Evolutionary conservation across 2,113 vertebrate species (phyloP), one percentile per base, ranked within the genome.

Genomic region (Hippolais icterina): DNA sequence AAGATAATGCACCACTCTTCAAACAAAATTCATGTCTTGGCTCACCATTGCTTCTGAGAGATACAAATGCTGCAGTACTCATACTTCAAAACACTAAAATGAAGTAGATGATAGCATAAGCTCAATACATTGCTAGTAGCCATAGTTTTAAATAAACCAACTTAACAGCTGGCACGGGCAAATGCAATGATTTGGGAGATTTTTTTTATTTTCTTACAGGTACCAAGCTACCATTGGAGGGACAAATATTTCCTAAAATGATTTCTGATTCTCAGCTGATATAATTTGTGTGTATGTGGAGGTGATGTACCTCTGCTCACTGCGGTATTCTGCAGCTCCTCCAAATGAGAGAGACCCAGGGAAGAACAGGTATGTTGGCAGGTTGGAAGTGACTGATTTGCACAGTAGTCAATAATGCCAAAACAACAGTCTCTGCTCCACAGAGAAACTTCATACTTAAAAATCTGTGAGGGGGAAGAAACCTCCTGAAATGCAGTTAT

Each of bases 201-300:
- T 79, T 65, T 33, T 89, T 54, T 22, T 10, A 11, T 92, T 92
- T 96, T 80, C 44, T 83, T 29, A 25, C 27, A 44, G 68, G 44
- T 4, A 17, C 9, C 31, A 37, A 56, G 10, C 17, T 70, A 31
- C n/a, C 20, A 10, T 27, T 60, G 28, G 56, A 95, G 42, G 54
- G 44, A 52, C 56, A 84, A 74, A 35, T 49, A 44, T 10, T 82
- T 65, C 83, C 44, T 54, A 25, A 53, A 41, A 27, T 29, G 28
- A 29, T 44, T 68, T 77, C 23, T 57, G 15, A 46, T 50, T 80
- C 66, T 50, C 3, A 4, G 6, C 27, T 63, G 49, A 28, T 10
- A 8, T n/a, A n/a, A 42, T 3, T 3, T 37, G 18, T 13, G 2
- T 1, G 2, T 12, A 7, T 0, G 4, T 25, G 42, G 61, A 72